Conservation (phyloP, 2,113 vertebrate species). For the Ceyx melanurus region DNA sequence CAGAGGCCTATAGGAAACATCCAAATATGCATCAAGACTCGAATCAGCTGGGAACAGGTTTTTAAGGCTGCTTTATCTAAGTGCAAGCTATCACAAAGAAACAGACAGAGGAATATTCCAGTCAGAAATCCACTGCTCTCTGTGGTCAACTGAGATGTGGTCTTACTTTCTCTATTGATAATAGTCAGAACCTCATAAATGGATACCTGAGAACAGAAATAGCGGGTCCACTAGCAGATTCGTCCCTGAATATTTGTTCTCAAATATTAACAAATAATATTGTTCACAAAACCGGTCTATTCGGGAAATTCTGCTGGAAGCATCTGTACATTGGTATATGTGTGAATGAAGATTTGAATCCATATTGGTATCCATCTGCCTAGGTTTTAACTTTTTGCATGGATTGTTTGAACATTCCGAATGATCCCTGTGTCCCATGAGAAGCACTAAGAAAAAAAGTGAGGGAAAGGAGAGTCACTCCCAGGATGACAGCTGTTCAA, state of each 20-base stretch:
- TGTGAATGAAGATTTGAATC: background rate
- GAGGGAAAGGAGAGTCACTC: background rate
- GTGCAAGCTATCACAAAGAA: background rate
- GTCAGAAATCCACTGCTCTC: background rate
- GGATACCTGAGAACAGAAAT: background rate
- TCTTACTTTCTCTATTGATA: background rate
- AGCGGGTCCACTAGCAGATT: background rate
- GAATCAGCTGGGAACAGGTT: background rate
- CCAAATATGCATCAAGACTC: background rate
- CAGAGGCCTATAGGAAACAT: background rate
- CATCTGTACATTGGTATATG: background rate
- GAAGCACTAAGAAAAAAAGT: background rate
- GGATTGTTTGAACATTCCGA: background rate
- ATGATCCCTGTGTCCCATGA: background rate
- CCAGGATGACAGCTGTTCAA: rapidly evolving
- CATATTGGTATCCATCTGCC: background rate
- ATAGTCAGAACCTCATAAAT: background rate
- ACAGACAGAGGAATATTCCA: background rate
- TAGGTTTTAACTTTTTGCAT: background rate
- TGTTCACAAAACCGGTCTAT: background rate
- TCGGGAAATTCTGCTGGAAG: background rate
- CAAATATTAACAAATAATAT: no score
- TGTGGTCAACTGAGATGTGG: background rate
- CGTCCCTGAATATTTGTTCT: background rate
- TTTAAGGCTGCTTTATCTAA: background rate